Percentiles rank a stretch among this genome's conserved stretches.
Evolutionary conservation across 1,140 invertebrate species (phyloP).

Genomic region (Drosophila funebris): DNA sequence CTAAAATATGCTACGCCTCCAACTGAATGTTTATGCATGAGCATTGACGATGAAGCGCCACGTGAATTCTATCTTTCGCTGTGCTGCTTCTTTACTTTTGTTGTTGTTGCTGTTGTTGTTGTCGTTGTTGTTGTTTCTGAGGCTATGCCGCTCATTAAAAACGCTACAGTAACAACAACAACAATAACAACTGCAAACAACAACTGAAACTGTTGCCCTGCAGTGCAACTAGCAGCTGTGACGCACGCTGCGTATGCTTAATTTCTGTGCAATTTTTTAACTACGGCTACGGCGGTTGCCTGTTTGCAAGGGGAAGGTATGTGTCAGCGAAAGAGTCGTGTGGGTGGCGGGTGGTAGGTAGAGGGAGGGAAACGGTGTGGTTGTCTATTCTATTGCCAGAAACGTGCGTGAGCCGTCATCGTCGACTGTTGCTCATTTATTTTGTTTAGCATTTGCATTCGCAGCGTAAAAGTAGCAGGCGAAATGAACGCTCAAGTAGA

Average conservation of each 20-base stretch:
- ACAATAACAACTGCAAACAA: slow-evolving; percentile 20
- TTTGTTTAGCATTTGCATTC: slow-evolving; percentile 32
- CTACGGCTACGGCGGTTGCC: slow-evolving; percentile 20
- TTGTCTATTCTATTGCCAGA: slow-evolving; percentile 37
- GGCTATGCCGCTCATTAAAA: slow-evolving; percentile 68
- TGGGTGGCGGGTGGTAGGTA: background rate
- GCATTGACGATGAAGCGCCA: slow-evolving; percentile 54
- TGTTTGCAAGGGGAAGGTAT: background rate
- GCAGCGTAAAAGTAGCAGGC: slow-evolving; percentile 7
- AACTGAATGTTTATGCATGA: slow-evolving; percentile 64
- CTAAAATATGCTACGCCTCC: background rate
- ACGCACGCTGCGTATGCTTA: slow-evolving; percentile 69
- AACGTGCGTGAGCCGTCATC: slow-evolving; percentile 51
- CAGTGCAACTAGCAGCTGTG: slow-evolving; percentile 19
- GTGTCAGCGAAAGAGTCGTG: background rate
- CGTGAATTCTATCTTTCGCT: slow-evolving; percentile 35
- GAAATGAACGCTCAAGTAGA: background rate
- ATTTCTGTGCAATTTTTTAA: slow-evolving; percentile 59
- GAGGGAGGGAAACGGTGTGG: background rate
- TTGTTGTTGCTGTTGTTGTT: background rate
- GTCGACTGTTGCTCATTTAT: slow-evolving; percentile 62
- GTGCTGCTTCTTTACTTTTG: slow-evolving; percentile 11
- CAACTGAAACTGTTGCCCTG: slow-evolving; percentile 21
- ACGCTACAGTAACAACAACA: slow-evolving; percentile 21
- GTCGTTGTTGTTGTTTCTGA: background rate